Conservation (phyloP, 2,888 invertebrate species). For the Drosophila cognata region DNA sequence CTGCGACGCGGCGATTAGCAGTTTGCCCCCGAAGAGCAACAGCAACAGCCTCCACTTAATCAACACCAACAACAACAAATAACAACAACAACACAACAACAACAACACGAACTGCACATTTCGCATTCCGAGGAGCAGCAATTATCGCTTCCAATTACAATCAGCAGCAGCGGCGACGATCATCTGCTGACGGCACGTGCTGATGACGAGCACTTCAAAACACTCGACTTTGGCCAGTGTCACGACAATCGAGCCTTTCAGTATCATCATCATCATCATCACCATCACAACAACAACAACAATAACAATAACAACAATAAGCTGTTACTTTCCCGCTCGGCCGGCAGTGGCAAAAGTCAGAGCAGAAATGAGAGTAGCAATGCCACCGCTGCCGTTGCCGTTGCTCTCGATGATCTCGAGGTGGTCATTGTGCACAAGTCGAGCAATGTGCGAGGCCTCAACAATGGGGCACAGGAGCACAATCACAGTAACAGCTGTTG, state of each 20-base stretch:
- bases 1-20: slow-evolving; percentile 89
- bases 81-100: slow-evolving; percentile 77
- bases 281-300: slow-evolving; percentile 51
- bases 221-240: slow-evolving; percentile 69
- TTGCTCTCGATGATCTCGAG: slow-evolving; percentile 61
- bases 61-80: slow-evolving; percentile 54
- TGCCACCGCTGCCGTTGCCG: slow-evolving; percentile 48
- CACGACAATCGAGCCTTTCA: slow-evolving; percentile 84
- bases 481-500: slow-evolving; percentile 39
- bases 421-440: slow-evolving; percentile 78
- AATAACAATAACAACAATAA: slow-evolving; percentile 76
- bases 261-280: slow-evolving; percentile 51
- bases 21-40: slow-evolving; percentile 86
- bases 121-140: slow-evolving; percentile 79
- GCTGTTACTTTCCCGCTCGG: slow-evolving; percentile 65
- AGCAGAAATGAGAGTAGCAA: slow-evolving; percentile 47
- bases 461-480: slow-evolving; percentile 31
- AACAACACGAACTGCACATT: slow-evolving; percentile 68
- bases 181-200: slow-evolving; percentile 82
- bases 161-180: slow-evolving; percentile 83
- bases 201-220: slow-evolving; percentile 77
- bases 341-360: slow-evolving; percentile 66
- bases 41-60: slow-evolving; percentile 79
- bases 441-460: slow-evolving; percentile 22
- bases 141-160: slow-evolving; percentile 77